These are phyloP conservation scores for Callorhinus ursinus DNA, from an alignment of 2,113 vertebrate genomes.

Conservation along the genomic window DNA sequence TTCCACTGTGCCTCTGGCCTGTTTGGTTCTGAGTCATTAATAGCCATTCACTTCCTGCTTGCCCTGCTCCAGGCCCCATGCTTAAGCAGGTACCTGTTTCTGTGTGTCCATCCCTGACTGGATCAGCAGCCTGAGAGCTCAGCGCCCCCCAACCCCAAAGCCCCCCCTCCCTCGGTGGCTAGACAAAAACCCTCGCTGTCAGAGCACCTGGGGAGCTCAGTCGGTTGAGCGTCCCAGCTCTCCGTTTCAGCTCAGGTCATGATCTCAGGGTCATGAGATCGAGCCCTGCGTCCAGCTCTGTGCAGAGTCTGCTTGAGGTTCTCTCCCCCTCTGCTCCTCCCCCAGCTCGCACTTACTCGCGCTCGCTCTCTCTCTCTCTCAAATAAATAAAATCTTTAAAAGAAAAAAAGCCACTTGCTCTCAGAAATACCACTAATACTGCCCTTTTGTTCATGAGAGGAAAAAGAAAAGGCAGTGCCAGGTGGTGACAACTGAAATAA, in stretches of 20 bases:
- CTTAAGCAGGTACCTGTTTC: not conserved
- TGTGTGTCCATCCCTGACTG: not conserved
- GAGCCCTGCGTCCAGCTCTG: not conserved
- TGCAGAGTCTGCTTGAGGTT: not conserved
- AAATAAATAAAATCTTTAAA: not conserved
- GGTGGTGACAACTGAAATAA: not conserved
- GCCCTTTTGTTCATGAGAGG: not conserved
- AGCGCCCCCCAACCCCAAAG: accelerated
- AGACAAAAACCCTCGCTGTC: not conserved
- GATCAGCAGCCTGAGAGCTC: not conserved
- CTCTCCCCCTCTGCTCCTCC: not conserved
- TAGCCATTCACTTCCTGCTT: not conserved
- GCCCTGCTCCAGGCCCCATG: not conserved
- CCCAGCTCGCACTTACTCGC: too few relatives aligned
- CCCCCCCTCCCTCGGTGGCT: not conserved
- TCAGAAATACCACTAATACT: not conserved
- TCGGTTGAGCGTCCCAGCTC: not conserved
- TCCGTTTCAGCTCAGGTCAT: not conserved
- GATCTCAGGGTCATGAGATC: not conserved
- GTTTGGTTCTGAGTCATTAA: not conserved
- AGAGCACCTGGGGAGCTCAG: not conserved
- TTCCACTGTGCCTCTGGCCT: not conserved
- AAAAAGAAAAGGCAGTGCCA: not conserved
- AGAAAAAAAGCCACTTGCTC: not conserved
- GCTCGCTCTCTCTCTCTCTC: not conserved